Base-by-base conservation (phyloP, 1,140 invertebrate genomes). In the Aplysia californica region DNA sequence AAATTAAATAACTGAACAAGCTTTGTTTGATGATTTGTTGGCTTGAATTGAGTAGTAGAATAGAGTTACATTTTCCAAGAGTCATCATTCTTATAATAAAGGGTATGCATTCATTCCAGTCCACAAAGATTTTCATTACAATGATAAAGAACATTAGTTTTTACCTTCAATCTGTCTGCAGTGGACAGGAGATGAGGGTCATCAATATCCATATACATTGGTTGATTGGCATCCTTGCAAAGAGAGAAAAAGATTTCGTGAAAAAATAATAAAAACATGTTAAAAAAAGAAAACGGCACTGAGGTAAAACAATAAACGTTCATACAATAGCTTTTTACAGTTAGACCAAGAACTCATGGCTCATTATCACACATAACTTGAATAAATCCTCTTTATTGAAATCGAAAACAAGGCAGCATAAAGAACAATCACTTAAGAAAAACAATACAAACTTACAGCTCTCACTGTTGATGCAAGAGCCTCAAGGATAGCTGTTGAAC, bases 401-500 rank as follows among this genome's bases (percentile, higher is more conserved):
- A 18, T 61, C 6, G 6, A 61, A n/a, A n/a, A 61, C 6, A 10
- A 61, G 6, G 26, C 6, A n/a, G 21, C 36, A 31, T 10, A 26
- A 66, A 26, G 36, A 66, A 15, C 15, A 10, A 66, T 33, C 31
- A 6, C 6, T 33, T 10, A 29, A 66, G n/a, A 21, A 66, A 10
- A 36, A 29, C 23, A 15, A 4, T 29, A 18, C 50, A 50, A 10
- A 70, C 68, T 56, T 70, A 70, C 68, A 70, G 50, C 56, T 23
- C 41, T 23, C 6, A 70, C 68, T 29, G 68, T 70, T 55, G 68
- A 55, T 6, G 68, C 68, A 33, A 70, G 41, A 26, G 68, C 68
- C 33, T 70, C 68, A 5, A 70, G 31, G n/a, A 70, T 70, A 29
- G 68, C 68, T 10, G 68, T 70, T 18, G 68, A 50, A 56, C 68